Evolutionary conservation across 2,113 vertebrate species (phyloP).

Genomic region (Alethe diademata): DNA sequence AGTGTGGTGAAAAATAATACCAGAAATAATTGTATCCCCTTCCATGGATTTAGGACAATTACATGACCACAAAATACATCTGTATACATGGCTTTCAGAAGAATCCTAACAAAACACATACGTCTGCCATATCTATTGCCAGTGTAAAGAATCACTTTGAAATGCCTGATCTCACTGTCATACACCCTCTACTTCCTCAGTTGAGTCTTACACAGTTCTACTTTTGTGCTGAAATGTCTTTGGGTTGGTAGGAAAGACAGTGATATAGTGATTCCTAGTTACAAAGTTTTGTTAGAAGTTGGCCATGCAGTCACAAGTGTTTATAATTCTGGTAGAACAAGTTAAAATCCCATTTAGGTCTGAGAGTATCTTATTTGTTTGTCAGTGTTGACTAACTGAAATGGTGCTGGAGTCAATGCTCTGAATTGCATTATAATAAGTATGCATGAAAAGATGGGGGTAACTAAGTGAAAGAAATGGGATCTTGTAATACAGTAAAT

Average conservation of each 20-base stretch:
- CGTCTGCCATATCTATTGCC: conserved; percentile 69
- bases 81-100: conserved; percentile 76
- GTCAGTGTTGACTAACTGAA: not conserved
- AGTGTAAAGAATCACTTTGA: conserved; percentile 76
- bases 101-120: conserved; percentile 74
- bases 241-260: not conserved
- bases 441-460: not conserved
- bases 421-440: not conserved
- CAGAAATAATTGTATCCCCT: conserved; percentile 63
- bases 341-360: not conserved
- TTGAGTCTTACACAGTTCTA: conserved; percentile 2
- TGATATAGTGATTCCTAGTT: not conserved
- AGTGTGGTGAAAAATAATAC: conserved; percentile 63
- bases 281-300: not conserved
- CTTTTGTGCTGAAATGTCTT: conserved; percentile 14
- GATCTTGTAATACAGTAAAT: not conserved
- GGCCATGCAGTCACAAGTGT: not conserved
- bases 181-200: conserved; percentile 35
- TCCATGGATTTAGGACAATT: conserved; percentile 70
- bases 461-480: not conserved
- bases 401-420: not conserved
- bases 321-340: not conserved
- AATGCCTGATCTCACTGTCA: conserved; percentile 65
- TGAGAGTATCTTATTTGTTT: not conserved
- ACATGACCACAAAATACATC: conserved; percentile 70